Base-by-base conservation (phyloP, 2,797 vertebrate species). In the Gymnothorax javanicus region DNA sequence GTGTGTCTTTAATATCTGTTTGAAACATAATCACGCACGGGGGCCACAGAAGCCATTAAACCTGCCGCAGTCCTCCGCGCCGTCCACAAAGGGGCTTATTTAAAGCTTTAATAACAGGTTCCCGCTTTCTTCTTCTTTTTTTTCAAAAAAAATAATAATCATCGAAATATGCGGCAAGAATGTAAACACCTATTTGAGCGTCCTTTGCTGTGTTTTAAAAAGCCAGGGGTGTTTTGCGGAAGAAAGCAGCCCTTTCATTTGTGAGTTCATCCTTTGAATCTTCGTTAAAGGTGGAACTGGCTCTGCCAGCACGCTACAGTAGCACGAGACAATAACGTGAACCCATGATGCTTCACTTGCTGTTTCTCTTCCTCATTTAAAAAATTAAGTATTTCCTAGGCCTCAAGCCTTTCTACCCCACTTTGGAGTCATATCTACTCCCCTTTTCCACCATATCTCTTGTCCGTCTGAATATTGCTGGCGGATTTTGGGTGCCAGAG, bases 101-200 rank as follows among this genome's bases (percentile, higher is more conserved):
- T 89, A 90, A 91, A 89, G 88, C 88, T 91, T 88, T 92, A 94
- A 94, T 94, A 93, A 93, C 92, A 90, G 88, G 88, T 86, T 88
- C 79, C 87, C 84, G 33, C 82, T 86, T 86, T 89, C 67, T 73
- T 67, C 85, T 86, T 89, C 67, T 73, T 67, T 67, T 67, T 67
- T n/a, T 12, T 6, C 2, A 33, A 85, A 89, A 93, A 91, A 91
- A 94, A 94, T 91, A 92, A 94, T 92, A 93, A 94, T 93, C 91
- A 93, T 57, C 23, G 89, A 93, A 89, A 94, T 91, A 91, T 92
- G 92, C 91, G 82, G 88, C 43, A 93, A 91, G 91, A 95, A 94
- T 93, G 92, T 94, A 91, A 93, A 92, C 93, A 92, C 75, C 86
- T 15, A 64, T 75, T 89, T 92, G 92, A 90, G 92, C 90, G 81